phyloP scores from a whole-genome alignment of 2,113 vertebrate genomes.

The Proteles cristata region DNA sequence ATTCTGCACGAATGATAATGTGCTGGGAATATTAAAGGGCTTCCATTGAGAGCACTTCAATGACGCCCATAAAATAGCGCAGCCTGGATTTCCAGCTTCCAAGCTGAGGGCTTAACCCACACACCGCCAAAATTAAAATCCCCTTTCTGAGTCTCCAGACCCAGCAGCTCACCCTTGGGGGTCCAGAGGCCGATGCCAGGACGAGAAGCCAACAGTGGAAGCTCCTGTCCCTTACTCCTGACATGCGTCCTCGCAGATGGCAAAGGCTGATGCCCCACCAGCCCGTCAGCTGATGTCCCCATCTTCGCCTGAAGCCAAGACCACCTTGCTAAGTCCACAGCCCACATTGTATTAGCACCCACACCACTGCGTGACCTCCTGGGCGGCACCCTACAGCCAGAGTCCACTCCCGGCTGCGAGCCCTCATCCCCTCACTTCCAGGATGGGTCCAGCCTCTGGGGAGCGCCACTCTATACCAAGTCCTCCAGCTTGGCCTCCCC shows the following conservation, averaged over 20 bases:
- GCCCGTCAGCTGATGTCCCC: background rate
- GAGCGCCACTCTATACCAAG: too few relatives aligned
- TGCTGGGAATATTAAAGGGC: background rate
- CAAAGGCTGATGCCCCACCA: accelerated
- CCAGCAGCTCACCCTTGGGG: accelerated
- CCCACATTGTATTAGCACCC: too few relatives aligned
- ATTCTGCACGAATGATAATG: accelerated
- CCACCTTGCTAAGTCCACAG: too few relatives aligned
- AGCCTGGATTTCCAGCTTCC: accelerated
- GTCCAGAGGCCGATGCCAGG: accelerated
- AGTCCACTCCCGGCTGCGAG: too few relatives aligned
- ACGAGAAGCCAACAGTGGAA: background rate
- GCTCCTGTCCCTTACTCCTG: background rate
- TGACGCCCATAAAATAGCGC: background rate
- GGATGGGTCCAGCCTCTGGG: too few relatives aligned
- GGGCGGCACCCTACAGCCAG: too few relatives aligned
- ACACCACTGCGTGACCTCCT: too few relatives aligned
- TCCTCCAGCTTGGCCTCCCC: too few relatives aligned
- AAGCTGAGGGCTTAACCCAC: background rate
- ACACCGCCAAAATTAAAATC: background rate
- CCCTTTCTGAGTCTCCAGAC: background rate
- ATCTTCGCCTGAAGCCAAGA: background rate
- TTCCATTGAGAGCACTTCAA: background rate
- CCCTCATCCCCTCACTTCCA: too few relatives aligned
- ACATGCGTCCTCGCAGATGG: accelerated